These are phyloP conservation scores for Stenodema calcarata DNA, from an alignment of 2,888 invertebrate species.

Conservation along the genomic window DNA sequence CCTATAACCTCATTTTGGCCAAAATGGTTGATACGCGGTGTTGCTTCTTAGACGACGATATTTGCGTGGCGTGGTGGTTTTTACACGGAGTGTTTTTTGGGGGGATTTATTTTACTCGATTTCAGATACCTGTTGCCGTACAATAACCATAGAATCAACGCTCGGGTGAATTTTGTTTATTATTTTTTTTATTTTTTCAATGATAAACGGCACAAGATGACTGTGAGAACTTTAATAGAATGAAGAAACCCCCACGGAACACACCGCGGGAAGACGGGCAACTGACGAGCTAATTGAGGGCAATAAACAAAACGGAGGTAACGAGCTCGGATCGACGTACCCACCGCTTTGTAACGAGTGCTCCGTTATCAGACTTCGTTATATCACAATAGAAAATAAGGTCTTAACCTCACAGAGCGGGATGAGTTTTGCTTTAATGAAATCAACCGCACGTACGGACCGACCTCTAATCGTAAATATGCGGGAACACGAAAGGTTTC, in stretches of 20 bases:
- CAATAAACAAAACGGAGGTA: constrained; percentile 14
- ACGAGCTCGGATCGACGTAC: not conserved
- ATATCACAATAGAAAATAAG: not conserved
- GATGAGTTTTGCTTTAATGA: not conserved
- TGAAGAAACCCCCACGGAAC: not conserved
- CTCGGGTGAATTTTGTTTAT: too few relatives aligned
- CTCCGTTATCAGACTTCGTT: not conserved
- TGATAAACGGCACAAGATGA: not conserved
- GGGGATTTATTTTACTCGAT: too few relatives aligned
- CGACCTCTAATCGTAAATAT: not conserved
- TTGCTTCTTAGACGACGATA: too few relatives aligned
- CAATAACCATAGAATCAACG: too few relatives aligned
- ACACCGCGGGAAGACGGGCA: not conserved
- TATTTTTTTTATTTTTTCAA: too few relatives aligned
- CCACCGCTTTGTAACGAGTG: not conserved
- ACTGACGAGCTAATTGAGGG: not conserved
- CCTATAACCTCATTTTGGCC: too few relatives aligned
- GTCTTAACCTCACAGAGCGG: not conserved
- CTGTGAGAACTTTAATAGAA: not conserved
- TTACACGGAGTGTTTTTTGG: too few relatives aligned
- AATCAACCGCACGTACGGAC: not conserved
- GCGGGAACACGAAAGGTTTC: not conserved
- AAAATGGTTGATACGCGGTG: too few relatives aligned
- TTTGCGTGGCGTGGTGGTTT: too few relatives aligned
- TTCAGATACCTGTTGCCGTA: too few relatives aligned